Conservation (phyloP, 2,113 vertebrate genomes). For the Alectura lathami region DNA sequence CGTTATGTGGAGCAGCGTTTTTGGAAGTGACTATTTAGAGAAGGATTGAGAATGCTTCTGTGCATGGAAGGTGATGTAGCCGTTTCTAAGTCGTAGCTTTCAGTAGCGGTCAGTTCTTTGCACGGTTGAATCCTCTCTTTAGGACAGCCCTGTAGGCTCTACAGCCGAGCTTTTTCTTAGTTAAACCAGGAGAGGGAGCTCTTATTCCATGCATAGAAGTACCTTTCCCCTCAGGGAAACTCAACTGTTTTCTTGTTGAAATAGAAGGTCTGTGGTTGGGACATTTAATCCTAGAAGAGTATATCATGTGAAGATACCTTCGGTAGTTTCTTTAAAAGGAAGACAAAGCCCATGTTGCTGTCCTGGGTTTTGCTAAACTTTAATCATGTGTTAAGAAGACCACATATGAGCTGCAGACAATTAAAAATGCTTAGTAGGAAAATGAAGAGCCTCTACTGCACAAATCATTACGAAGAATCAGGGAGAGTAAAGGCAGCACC, state of each 20-base stretch:
- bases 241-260: not conserved
- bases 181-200: slow-evolving; percentile 53
- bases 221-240: not conserved
- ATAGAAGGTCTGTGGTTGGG: not conserved
- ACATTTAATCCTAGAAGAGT: not conserved
- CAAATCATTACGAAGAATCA: not conserved
- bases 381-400: not conserved
- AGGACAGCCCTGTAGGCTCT: accelerated
- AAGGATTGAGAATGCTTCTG: not conserved
- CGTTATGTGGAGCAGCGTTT: not conserved
- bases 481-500: not conserved
- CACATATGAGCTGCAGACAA: accelerated
- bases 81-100: not conserved
- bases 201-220: not conserved
- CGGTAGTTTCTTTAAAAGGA: not conserved
- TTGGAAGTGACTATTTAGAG: not conserved
- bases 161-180: not conserved
- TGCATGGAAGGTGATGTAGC: accelerated
- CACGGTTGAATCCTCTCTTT: accelerated
- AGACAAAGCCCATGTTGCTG: not conserved
- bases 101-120: accelerated
- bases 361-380: not conserved
- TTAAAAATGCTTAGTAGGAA: not conserved
- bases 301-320: not conserved
- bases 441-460: not conserved